phyloP scores from a whole-genome alignment of 1,140 invertebrate genomes.

The Tyrophagus putrescentiae region DNA sequence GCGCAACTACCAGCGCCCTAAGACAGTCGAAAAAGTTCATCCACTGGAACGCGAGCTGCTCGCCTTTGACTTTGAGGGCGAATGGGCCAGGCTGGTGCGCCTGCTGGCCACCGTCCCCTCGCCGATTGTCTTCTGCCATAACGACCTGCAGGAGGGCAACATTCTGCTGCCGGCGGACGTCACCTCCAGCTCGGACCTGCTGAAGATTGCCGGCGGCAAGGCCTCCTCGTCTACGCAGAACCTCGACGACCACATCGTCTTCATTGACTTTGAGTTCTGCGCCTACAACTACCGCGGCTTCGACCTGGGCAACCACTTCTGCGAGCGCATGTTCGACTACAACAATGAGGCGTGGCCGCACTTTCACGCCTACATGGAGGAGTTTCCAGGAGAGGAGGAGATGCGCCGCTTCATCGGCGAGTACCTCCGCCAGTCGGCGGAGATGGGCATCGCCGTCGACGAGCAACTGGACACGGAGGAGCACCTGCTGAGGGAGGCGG shows the following conservation, averaged over 20 bases:
- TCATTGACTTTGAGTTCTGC: constrained; percentile 73
- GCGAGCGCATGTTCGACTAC: constrained; percentile 88
- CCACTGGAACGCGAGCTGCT: constrained; percentile 27
- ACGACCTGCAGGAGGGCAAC: constrained; percentile 85
- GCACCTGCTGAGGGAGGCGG: constrained; percentile 54
- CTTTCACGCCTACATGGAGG: constrained; percentile 48
- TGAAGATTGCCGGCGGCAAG: neutral
- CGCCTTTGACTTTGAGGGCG: constrained; percentile 44
- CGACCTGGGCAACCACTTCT: constrained; percentile 89
- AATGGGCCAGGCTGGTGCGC: constrained; percentile 47
- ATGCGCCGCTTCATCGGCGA: constrained; percentile 43
- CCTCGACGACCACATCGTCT: constrained; percentile 39
- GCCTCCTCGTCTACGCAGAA: neutral
- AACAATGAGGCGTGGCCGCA: constrained; percentile 57
- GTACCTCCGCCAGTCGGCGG: constrained; percentile 19
- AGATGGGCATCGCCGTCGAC: constrained; percentile 16
- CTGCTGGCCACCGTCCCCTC: constrained; percentile 38
- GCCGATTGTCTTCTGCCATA: constrained; percentile 89
- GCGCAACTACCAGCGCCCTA: constrained; percentile 21
- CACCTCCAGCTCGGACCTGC: constrained; percentile 36
- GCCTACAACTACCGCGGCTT: constrained; percentile 49
- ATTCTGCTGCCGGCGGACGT: constrained; percentile 36
- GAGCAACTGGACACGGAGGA: constrained; percentile 32
- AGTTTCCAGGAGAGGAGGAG: constrained; percentile 58
- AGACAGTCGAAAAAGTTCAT: constrained; percentile 17